phyloP scores from a whole-genome alignment of 2,113 vertebrate species.

The Paracanthobrama guichenoti region DNA sequence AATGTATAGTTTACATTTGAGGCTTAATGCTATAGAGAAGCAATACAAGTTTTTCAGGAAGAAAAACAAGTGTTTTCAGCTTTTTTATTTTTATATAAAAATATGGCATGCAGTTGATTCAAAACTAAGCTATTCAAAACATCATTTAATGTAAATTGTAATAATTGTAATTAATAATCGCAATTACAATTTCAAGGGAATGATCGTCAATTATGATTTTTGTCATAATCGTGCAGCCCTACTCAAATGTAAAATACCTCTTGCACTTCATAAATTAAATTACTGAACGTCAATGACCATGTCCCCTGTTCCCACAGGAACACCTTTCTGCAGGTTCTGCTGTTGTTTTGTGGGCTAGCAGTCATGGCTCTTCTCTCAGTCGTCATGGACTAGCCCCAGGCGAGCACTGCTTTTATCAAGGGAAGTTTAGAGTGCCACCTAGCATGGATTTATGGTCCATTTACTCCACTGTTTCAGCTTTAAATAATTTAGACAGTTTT shows the following conservation, averaged over 20 bases:
- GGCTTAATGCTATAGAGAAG: too few relatives aligned
- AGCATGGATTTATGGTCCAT: constrained; percentile 13
- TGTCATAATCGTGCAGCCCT: too few relatives aligned
- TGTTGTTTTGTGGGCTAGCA: constrained; percentile 85
- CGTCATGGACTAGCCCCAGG: constrained; percentile 75
- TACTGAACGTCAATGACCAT: not conserved
- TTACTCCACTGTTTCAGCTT: constrained; percentile 45
- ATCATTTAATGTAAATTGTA: too few relatives aligned
- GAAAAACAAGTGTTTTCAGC: too few relatives aligned
- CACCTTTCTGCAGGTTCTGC: constrained; percentile 86
- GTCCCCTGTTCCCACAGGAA: constrained; percentile 72
- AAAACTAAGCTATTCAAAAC: too few relatives aligned
- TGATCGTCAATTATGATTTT: too few relatives aligned
- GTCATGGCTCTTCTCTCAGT: constrained; percentile 89
- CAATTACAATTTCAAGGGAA: too few relatives aligned
- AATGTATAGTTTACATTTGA: too few relatives aligned
- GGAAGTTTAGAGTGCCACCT: not conserved
- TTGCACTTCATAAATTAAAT: not conserved
- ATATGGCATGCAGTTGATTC: too few relatives aligned
- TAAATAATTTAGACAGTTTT: constrained; percentile 25
- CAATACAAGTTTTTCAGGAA: too few relatives aligned
- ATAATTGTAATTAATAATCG: too few relatives aligned
- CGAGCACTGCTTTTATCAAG: constrained; percentile 27
- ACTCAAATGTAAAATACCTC: not conserved
- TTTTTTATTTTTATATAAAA: too few relatives aligned